Percentiles rank a stretch among this genome's conserved stretches.
These are phyloP conservation scores for Saguinus midas DNA, from an alignment of 2,113 vertebrate species.

Conservation along the genomic window DNA sequence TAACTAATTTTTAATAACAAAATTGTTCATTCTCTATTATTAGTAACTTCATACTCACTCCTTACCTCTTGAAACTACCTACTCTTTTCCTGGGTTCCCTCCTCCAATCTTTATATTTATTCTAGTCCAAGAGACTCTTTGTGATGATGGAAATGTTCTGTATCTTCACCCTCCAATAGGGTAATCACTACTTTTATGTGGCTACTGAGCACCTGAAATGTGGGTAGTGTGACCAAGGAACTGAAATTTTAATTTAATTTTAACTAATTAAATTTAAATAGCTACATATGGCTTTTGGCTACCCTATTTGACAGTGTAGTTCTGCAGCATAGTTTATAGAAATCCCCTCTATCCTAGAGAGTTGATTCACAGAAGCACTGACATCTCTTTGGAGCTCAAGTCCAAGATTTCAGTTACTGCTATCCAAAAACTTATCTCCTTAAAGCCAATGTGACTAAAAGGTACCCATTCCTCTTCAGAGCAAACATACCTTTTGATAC, in stretches of 20 bases:
- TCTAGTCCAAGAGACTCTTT: background rate
- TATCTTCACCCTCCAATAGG: background rate
- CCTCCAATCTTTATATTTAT: background rate
- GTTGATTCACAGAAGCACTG: background rate
- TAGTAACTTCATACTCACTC: background rate
- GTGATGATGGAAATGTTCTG: background rate
- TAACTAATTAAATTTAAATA: slow-evolving; percentile 17
- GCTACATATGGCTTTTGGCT: background rate
- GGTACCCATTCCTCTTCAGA: background rate
- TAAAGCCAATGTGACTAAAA: background rate
- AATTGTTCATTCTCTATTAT: background rate
- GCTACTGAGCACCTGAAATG: background rate
- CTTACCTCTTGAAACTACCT: background rate
- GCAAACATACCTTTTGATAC: background rate
- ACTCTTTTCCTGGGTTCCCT: background rate
- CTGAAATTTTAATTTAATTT: background rate
- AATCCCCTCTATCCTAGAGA: background rate
- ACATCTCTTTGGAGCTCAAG: background rate
- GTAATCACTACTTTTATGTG: background rate
- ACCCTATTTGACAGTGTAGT: background rate
- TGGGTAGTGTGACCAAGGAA: background rate
- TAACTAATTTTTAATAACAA: background rate
- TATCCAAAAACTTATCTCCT: background rate
- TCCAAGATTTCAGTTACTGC: background rate
- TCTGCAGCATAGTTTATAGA: background rate